A percentile compares a stretch with the other conserved stretches of the same genome.
Conservation (phyloP, 2,113 vertebrate species). For the Halichoerus grypus region DNA sequence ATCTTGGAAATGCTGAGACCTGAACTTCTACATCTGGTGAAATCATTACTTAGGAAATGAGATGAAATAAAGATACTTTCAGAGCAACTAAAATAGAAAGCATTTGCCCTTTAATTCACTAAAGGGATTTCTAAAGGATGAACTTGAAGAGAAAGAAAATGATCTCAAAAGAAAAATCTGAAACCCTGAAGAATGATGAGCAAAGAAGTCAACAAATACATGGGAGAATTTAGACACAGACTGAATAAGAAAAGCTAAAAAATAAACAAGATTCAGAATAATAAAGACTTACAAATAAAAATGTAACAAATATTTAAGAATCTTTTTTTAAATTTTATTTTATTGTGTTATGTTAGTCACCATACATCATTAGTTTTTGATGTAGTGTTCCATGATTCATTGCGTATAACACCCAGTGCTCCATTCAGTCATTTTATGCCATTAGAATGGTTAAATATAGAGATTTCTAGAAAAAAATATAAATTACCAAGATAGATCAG, state of each 20-base stretch:
- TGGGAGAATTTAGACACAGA: background rate
- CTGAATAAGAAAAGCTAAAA: background rate
- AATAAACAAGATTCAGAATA: background rate
- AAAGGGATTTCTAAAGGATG: background rate
- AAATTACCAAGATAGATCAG: background rate
- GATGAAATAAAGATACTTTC: conserved; percentile 31
- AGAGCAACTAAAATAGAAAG: background rate
- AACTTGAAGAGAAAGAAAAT: conserved; percentile 1
- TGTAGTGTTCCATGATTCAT: too few relatives aligned
- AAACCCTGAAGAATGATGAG: background rate
- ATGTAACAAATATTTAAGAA: background rate
- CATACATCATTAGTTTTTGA: too few relatives aligned
- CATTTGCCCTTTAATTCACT: background rate
- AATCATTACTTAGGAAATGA: conserved; percentile 11
- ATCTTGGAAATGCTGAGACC: background rate
- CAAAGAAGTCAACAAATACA: background rate
- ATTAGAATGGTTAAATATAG: background rate
- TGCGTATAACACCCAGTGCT: too few relatives aligned
- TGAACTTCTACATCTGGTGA: background rate
- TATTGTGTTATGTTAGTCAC: too few relatives aligned
- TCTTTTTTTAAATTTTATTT: background rate
- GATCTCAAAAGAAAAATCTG: background rate
- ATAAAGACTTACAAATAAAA: background rate
- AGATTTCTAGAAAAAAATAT: conserved; percentile 18
- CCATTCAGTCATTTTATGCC: background rate